Evolutionary conservation across 2,888 invertebrate genomes (phyloP), one percentile per base, ranked within the genome.

Genomic region (Troides aeacus): DNA sequence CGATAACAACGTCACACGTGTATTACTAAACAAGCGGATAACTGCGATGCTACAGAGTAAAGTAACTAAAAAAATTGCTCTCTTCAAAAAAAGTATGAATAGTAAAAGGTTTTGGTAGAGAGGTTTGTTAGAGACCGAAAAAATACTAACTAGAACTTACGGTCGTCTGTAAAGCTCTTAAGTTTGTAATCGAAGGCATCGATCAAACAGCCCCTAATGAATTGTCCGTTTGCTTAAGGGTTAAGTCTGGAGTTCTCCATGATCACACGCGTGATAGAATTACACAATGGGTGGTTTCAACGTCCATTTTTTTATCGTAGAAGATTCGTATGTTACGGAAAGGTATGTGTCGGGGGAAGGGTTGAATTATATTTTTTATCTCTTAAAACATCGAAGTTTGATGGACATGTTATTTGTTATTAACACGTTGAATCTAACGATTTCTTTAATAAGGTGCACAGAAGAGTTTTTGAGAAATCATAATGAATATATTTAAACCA

Each of bases 201-300:
- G 84, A 88, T 89, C 90, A 88, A 84, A 78, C 70, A 69, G 75
- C 76, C 79, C 83, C 78, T 89, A 88, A 89, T 89, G 84, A 89
- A 87, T 87, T 78, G 81, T 80, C 77, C 78, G 79, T 85, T 84
- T 79, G 79, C 71, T 78, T 82, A 80, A 84, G 85, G 86, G 87
- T 86, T 84, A 82, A 82, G 82, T 86, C 84, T 84, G 79, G 80
- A 84, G 62, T 68, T 68, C 62, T 62, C 50, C 58, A 66, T 84
- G 81, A 83, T 79, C 81, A 79, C 76, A 78, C 76, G 77, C 74
- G 73, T 77, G 86, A 85, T 87, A 84, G 81, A 79, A 79, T 82
- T 83, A 84, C 84, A 84, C 82, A 83, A 83, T 81, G 78, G 80
- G 78, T 76, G 77, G 75, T 79, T 81, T 77, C 74, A 69, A 74